phyloP scores from a whole-genome alignment of 2,888 invertebrate genomes.

The Blera fallax region DNA sequence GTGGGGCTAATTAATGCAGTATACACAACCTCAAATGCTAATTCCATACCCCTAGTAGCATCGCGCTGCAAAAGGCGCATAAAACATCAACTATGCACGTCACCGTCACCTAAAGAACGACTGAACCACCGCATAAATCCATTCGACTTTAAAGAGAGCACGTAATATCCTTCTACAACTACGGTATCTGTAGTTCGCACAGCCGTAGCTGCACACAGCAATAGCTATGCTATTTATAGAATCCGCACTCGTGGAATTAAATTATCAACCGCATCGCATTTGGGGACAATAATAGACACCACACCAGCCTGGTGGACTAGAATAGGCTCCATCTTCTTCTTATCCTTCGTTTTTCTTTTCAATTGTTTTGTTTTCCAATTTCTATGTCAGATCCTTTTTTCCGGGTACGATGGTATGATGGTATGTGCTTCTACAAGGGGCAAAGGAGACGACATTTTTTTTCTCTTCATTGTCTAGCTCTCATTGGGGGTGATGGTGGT shows the following conservation, averaged over 20 bases:
- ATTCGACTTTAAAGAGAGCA: slow-evolving; percentile 21
- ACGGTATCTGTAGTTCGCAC: neutral
- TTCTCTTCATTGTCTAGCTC: slow-evolving; percentile 21
- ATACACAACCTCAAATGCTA: slow-evolving; percentile 3
- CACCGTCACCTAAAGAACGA: neutral
- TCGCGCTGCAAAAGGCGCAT: slow-evolving; percentile 11
- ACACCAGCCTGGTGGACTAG: slow-evolving; percentile 7
- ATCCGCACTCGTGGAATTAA: slow-evolving; percentile 30
- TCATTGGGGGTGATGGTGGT: neutral
- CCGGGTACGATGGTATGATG: neutral
- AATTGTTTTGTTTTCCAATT: slow-evolving; percentile 50
- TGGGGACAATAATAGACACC: slow-evolving; percentile 39
- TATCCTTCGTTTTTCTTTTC: slow-evolving; percentile 23
- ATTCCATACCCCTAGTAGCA: neutral
- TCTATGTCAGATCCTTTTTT: slow-evolving; percentile 22
- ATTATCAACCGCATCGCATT: slow-evolving; percentile 43
- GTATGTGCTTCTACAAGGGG: neutral
- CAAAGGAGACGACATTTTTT: slow-evolving; percentile 30
- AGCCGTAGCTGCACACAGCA: neutral
- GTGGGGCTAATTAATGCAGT: slow-evolving; percentile 37
- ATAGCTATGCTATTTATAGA: slow-evolving; percentile 32
- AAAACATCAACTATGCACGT: slow-evolving; percentile 7
- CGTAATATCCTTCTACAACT: slow-evolving; percentile 3
- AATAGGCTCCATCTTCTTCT: slow-evolving; percentile 48
- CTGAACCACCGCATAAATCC: neutral